Evolutionary conservation across 1,140 invertebrate genomes (phyloP).

Genomic region (Aphelenchoides avenae): DNA sequence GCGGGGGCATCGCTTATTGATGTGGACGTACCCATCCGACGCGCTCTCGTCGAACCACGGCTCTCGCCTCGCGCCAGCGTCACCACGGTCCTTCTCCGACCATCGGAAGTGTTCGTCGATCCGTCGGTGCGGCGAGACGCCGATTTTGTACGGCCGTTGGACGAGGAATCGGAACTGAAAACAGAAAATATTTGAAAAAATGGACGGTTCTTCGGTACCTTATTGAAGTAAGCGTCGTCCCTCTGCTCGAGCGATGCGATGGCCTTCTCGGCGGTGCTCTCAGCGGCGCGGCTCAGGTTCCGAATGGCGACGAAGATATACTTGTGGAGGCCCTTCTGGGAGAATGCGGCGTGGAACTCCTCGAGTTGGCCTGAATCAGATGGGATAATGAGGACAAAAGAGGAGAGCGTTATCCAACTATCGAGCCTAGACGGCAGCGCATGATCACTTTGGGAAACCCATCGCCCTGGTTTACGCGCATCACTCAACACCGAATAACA

Average conservation of each 20-base stretch:
- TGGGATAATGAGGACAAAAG: neutral
- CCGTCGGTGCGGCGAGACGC: constrained; percentile 13
- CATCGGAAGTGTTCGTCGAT: constrained; percentile 34
- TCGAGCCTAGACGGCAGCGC: no score
- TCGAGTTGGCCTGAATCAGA: constrained; percentile 8
- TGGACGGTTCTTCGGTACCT: neutral
- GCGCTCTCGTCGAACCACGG: constrained; percentile 15
- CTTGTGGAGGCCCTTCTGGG: constrained; percentile 23
- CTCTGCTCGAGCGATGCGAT: neutral
- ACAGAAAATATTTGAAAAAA: constrained; percentile 18
- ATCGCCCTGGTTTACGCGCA: no score
- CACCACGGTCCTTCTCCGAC: constrained; percentile 19
- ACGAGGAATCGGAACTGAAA: constrained; percentile 13
- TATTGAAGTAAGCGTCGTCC: constrained; percentile 9
- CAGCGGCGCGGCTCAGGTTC: constrained; percentile 25
- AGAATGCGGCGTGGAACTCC: constrained; percentile 22
- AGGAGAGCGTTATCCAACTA: no score
- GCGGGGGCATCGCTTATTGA: no score
- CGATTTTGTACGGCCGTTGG: neutral
- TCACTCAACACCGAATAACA: no score
- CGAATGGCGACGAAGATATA: constrained; percentile 22
- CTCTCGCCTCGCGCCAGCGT: neutral
- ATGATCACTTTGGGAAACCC: no score
- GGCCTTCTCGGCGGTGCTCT: constrained; percentile 3
- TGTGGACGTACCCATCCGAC: no score